Evolutionary conservation across 1,140 invertebrate genomes (phyloP).

Genomic region (Eurytemora carolleeae): DNA sequence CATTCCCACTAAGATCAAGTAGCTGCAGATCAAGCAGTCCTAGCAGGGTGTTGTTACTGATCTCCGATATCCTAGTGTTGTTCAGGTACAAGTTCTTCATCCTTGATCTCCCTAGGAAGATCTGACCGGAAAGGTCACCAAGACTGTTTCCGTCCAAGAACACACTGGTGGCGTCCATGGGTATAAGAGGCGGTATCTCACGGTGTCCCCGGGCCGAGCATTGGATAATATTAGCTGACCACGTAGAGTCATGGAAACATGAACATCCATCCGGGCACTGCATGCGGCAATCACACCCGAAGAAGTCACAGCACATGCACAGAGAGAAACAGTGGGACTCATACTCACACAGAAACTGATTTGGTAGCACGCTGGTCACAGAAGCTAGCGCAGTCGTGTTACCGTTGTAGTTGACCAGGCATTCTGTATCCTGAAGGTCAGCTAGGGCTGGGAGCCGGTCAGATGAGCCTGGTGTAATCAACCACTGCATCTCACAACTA

Average conservation of each 20-base stretch:
- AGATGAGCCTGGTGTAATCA: conserved; percentile 44
- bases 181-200: conserved; percentile 55
- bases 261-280: conserved; percentile 72
- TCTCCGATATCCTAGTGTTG: conserved; percentile 55
- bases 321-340: conserved; percentile 68
- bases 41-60: conserved; percentile 75
- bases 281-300: conserved; percentile 84
- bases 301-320: conserved; percentile 81
- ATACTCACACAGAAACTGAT: conserved; percentile 77
- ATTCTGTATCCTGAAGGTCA: conserved; percentile 49
- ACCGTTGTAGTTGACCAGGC: conserved; percentile 26
- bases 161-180: conserved; percentile 74
- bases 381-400: conserved; percentile 22
- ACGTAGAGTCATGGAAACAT: conserved; percentile 76
- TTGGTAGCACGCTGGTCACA: conserved; percentile 50
- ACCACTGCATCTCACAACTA: conserved; percentile 62
- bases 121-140: conserved; percentile 38
- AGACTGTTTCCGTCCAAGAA: conserved; percentile 75
- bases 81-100: conserved; percentile 62
- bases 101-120: conserved; percentile 71
- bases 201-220: conserved; percentile 53
- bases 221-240: conserved; percentile 76
- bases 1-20: conserved; percentile 59
- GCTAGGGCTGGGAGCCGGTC: conserved; percentile 51
- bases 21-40: conserved; percentile 57